phyloP scores from a whole-genome alignment of 2,888 invertebrate species.

The Pediacus dermestoides region DNA sequence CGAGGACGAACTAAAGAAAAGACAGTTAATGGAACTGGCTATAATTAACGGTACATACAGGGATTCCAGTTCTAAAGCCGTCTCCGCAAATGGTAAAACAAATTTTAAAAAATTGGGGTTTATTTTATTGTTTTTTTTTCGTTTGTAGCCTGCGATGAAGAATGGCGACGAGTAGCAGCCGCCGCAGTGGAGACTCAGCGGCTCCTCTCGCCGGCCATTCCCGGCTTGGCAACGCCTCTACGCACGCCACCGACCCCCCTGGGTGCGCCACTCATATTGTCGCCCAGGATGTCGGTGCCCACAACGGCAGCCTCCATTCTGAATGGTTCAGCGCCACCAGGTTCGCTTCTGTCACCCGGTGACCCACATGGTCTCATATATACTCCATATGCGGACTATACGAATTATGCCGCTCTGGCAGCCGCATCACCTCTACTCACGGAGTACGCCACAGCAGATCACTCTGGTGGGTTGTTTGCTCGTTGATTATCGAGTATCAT shows the following conservation, averaged over 20 bases:
- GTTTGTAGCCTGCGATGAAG: slow-evolving; percentile 60
- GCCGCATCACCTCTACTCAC: slow-evolving; percentile 77
- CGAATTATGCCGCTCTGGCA: slow-evolving; percentile 83
- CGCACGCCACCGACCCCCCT: slow-evolving; percentile 70
- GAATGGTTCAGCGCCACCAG: slow-evolving; percentile 64
- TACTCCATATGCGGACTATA: slow-evolving; percentile 84
- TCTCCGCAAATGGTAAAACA: slow-evolving; percentile 72
- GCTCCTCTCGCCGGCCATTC: slow-evolving; percentile 59
- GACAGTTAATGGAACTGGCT: slow-evolving; percentile 99
- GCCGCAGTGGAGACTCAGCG: slow-evolving; percentile 78
- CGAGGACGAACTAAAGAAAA: slow-evolving; percentile 99
- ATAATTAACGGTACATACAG: slow-evolving; percentile 99
- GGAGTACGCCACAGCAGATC: slow-evolving; percentile 81
- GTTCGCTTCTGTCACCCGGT: slow-evolving; percentile 61
- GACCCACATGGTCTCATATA: slow-evolving; percentile 83
- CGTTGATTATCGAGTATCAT: slow-evolving; percentile 62
- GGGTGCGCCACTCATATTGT: slow-evolving; percentile 89
- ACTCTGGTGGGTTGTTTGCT: slow-evolving; percentile 94
- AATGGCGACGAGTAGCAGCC: slow-evolving; percentile 81
- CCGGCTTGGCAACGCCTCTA: slow-evolving; percentile 61
- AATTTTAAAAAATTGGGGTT: slow-evolving; percentile 4
- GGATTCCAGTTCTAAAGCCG: slow-evolving; percentile 88
- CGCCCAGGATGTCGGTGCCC: slow-evolving; percentile 82
- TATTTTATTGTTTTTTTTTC: slow-evolving; percentile 6
- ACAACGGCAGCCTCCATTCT: slow-evolving; percentile 69